Evolutionary conservation across 2,888 invertebrate genomes (phyloP).

Genomic region (Lithophane leautieri): DNA sequence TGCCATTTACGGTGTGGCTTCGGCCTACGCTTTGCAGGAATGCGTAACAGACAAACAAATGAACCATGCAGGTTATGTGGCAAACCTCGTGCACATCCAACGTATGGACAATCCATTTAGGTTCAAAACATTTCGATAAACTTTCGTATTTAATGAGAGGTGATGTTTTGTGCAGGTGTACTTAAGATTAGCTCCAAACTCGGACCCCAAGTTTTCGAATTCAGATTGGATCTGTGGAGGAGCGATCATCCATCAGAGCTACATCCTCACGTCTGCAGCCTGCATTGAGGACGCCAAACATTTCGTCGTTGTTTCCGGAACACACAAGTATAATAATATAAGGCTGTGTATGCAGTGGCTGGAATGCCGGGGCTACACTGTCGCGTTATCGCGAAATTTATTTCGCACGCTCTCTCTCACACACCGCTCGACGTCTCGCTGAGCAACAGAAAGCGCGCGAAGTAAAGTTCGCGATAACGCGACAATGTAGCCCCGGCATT

Average conservation of each 20-base stretch:
- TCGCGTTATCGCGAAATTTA: too few species aligned
- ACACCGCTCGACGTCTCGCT: too few species aligned
- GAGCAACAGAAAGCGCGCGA: too few species aligned
- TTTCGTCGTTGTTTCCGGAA: conserved; percentile 83
- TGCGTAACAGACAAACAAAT: background rate
- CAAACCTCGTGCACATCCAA: background rate
- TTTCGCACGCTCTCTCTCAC: too few species aligned
- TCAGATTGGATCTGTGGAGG: conserved; percentile 83
- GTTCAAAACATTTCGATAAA: background rate
- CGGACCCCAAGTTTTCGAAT: conserved; percentile 47
- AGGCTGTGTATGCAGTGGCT: background rate
- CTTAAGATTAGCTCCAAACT: conserved; percentile 71
- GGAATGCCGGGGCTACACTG: too few species aligned
- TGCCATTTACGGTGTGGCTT: too few species aligned
- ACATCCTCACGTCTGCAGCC: conserved; percentile 84
- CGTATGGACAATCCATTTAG: background rate
- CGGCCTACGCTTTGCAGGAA: too few species aligned
- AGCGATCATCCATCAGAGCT: conserved; percentile 79
- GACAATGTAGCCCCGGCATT: too few species aligned
- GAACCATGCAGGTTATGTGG: background rate
- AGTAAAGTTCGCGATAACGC: too few species aligned
- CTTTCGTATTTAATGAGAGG: background rate
- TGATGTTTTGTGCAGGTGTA: conserved; percentile 75
- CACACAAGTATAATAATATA: conserved; percentile 52
- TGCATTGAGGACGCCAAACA: conserved; percentile 83